These are phyloP conservation scores for Andrena marginata DNA, from an alignment of 2,888 invertebrate species.

Conservation along the genomic window DNA sequence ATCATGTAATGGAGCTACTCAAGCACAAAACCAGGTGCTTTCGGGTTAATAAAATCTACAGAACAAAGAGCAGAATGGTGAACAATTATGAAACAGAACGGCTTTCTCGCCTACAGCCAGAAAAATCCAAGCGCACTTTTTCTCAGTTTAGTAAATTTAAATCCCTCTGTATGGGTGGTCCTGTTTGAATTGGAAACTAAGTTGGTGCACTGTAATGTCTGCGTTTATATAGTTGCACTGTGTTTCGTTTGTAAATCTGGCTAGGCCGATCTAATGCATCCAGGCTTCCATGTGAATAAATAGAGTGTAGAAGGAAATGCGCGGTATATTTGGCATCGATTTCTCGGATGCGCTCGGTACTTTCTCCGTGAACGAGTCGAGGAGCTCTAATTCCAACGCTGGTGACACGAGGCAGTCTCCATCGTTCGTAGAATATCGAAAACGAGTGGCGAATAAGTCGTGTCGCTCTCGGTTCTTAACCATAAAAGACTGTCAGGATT, in stretches of 20 bases:
- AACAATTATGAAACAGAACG: background rate
- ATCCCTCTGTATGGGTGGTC: background rate
- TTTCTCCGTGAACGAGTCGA: slow-evolving; percentile 17
- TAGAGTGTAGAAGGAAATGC: background rate
- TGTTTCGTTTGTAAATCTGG: background rate
- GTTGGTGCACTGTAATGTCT: background rate
- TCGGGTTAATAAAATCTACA: too few species aligned
- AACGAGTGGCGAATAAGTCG: slow-evolving; percentile 42
- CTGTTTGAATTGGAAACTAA: background rate
- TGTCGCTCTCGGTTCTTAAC: slow-evolving; percentile 73
- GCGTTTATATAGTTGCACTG: background rate
- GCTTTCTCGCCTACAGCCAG: background rate
- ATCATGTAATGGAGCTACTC: too few species aligned
- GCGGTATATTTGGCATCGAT: background rate
- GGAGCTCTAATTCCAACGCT: slow-evolving; percentile 25
- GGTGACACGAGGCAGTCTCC: slow-evolving; percentile 28
- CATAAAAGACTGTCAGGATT: slow-evolving; percentile 76
- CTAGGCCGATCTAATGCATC: slow-evolving; percentile 12
- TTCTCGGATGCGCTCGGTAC: background rate
- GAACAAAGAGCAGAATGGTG: too few species aligned
- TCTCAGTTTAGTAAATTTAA: background rate
- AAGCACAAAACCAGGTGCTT: too few species aligned
- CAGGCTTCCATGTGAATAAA: background rate
- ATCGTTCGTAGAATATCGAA: slow-evolving; percentile 51
- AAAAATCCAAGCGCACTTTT: background rate